These are phyloP conservation scores for Pelvicachromis taeniatus DNA, from an alignment of 2,113 vertebrate species.

Conservation along the genomic window DNA sequence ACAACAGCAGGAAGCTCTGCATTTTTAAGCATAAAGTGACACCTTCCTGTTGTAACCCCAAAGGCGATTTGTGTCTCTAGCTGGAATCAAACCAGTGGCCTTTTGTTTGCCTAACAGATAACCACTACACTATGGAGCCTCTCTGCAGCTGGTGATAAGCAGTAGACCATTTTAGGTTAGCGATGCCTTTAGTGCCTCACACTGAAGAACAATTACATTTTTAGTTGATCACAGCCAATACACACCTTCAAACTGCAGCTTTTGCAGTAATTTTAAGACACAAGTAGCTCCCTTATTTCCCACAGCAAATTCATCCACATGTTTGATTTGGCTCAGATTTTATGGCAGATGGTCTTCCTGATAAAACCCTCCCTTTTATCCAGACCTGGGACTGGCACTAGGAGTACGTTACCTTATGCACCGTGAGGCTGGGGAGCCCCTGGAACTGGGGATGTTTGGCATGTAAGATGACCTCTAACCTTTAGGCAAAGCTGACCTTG, in stretches of 20 bases:
- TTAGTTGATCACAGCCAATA: not conserved
- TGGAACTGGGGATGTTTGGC: not conserved
- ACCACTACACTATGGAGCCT: not conserved
- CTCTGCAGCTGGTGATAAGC: not conserved
- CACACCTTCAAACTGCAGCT: not conserved
- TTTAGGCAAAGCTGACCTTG: not conserved
- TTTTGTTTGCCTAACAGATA: not conserved
- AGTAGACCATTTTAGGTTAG: not conserved
- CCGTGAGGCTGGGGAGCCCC: not conserved
- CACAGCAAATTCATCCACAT: not conserved
- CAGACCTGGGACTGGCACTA: not conserved
- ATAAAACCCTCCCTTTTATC: not conserved
- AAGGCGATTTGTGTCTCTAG: not conserved
- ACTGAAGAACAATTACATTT: not conserved
- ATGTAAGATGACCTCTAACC: not conserved
- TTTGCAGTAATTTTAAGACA: not conserved
- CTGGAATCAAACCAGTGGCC: not conserved
- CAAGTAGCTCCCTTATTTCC: not conserved
- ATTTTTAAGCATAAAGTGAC: not conserved
- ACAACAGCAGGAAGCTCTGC: not conserved
- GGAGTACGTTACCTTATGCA: not conserved
- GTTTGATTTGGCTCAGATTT: not conserved
- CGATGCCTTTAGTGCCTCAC: not conserved
- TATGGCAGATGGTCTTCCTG: not conserved
- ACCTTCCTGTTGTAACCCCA: not conserved